Conservation (phyloP, 2,113 vertebrate species). For the Emydura subglobosa region DNA sequence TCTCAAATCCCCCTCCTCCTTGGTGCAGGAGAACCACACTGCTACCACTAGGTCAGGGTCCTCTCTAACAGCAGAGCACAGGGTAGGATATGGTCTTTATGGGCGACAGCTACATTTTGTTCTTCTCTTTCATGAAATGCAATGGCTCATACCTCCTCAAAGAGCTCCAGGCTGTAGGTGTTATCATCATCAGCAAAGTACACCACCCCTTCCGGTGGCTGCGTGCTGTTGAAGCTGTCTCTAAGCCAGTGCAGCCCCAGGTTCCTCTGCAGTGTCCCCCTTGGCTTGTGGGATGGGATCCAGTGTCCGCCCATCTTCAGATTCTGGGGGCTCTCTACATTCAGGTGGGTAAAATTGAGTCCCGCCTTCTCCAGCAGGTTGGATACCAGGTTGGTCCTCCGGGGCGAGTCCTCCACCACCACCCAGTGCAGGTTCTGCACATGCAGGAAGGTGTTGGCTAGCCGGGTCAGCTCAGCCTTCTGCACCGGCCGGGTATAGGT, state of each 20-base stretch:
- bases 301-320: constrained; percentile 82
- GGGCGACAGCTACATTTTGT: background rate
- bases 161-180: constrained; percentile 94
- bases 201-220: constrained; percentile 85
- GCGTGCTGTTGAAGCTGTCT: constrained; percentile 76
- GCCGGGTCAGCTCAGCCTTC: constrained; percentile 93
- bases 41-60: background rate
- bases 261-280: constrained; percentile 93
- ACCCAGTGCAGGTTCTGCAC: constrained; percentile 95
- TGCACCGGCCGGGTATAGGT: constrained; percentile 91
- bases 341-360: constrained; percentile 93
- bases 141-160: constrained; percentile 88
- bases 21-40: background rate
- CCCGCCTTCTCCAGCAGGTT: constrained; percentile 85
- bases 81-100: background rate
- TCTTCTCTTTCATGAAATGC: background rate
- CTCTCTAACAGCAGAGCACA: background rate
- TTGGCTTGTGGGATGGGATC: constrained; percentile 83
- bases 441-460: constrained; percentile 93
- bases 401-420: constrained; percentile 90
- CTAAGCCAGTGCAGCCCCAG: constrained; percentile 92
- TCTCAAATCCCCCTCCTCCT: background rate
- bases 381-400: constrained; percentile 85
- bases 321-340: constrained; percentile 85
- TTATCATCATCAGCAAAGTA: constrained; percentile 98